These are phyloP conservation scores for Isichthys henryi DNA, from an alignment of 2,113 vertebrate genomes.

Conservation along the genomic window DNA sequence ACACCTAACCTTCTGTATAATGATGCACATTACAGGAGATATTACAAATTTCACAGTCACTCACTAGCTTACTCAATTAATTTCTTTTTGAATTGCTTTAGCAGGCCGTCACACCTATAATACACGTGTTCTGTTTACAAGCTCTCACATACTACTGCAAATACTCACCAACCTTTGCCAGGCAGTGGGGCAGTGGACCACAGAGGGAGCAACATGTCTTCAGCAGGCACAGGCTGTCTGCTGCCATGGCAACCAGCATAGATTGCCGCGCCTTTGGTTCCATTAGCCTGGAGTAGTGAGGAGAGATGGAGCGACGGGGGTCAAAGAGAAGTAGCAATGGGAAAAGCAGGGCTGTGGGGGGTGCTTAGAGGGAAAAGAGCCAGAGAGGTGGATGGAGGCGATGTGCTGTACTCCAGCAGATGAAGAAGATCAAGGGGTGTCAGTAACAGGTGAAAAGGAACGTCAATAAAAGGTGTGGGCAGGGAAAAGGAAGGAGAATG, in stretches of 20 bases:
- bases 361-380: neutral
- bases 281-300: constrained; percentile 42
- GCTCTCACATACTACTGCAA: constrained; percentile 20
- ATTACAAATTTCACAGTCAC: neutral
- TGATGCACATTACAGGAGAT: neutral
- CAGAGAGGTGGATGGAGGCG: neutral
- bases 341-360: constrained; percentile 10
- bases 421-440: neutral
- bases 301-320: constrained; percentile 6
- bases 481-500: neutral
- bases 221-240: constrained; percentile 83
- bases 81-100: neutral
- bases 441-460: neutral
- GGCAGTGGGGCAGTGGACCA: neutral
- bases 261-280: constrained; percentile 78
- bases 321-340: constrained; percentile 19
- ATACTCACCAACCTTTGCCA: neutral
- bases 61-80: neutral
- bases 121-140: neutral
- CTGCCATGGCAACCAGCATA: constrained; percentile 81
- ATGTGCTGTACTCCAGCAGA: neutral
- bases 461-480: neutral
- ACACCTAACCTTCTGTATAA: neutral
- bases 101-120: neutral
- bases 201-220: constrained; percentile 52